Conservation (phyloP, 2,113 vertebrate genomes). For the Micronisus gabar region DNA sequence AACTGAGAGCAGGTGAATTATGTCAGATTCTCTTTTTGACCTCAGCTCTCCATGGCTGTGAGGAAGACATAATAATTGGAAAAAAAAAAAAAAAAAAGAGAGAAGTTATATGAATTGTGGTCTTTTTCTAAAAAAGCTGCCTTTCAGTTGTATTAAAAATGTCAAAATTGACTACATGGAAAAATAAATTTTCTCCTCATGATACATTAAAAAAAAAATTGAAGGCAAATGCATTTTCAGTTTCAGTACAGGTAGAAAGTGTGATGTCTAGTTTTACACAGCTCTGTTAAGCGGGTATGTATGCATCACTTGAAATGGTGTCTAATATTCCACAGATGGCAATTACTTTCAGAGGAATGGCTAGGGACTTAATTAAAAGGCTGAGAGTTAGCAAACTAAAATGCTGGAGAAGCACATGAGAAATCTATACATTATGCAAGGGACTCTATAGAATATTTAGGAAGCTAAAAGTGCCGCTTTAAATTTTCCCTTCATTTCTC, state of each 20-base stretch:
- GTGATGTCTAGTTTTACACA: slow-evolving; percentile 27
- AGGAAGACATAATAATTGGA: slow-evolving; percentile 37
- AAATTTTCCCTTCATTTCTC: slow-evolving; percentile 42
- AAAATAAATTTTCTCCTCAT: slow-evolving; percentile 56
- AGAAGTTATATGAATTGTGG: neutral
- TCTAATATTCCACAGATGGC: slow-evolving; percentile 72
- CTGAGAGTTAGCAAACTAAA: slow-evolving; percentile 65
- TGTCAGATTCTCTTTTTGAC: neutral
- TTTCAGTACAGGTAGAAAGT: slow-evolving; percentile 56
- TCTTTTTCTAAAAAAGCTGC: slow-evolving; percentile 34
- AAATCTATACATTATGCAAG: slow-evolving; percentile 70
- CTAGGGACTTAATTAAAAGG: slow-evolving; percentile 77
- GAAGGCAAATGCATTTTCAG: slow-evolving; percentile 57
- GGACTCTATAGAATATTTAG: slow-evolving; percentile 54
- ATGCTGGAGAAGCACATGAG: slow-evolving; percentile 59
- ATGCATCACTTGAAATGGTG: slow-evolving; percentile 55
- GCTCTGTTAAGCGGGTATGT: slow-evolving; percentile 44
- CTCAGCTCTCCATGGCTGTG: neutral
- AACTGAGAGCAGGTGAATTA: neutral
- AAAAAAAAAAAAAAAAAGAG: neutral
- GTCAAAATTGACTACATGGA: slow-evolving; percentile 60
- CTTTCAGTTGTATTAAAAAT: slow-evolving; percentile 67
- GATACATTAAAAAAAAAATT: slow-evolving; percentile 19
- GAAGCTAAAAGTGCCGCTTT: slow-evolving; percentile 53
- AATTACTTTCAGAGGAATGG: slow-evolving; percentile 73